Conservation (phyloP, 1,140 invertebrate species). For the Drosophila tropicalis region DNA sequence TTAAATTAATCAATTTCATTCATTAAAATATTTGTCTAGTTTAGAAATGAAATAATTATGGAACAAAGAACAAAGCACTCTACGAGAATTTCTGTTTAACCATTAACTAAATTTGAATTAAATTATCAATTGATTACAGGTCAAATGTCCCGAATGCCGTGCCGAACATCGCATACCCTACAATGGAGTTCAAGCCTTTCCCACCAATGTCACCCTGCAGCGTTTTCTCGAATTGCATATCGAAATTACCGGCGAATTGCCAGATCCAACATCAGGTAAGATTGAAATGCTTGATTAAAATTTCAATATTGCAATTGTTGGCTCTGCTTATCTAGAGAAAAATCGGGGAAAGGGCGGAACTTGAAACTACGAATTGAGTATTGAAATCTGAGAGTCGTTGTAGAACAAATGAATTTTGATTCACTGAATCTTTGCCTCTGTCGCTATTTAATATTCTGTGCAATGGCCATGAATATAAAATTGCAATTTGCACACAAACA, state of each 20-base stretch:
- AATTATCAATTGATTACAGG: constrained; percentile 84
- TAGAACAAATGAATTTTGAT: constrained; percentile 21
- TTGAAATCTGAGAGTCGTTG: constrained; percentile 21
- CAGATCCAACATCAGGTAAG: constrained; percentile 91
- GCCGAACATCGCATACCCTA: constrained; percentile 98
- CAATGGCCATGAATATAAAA: constrained; percentile 22
- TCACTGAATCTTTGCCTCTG: not conserved
- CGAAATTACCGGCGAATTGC: constrained; percentile 95
- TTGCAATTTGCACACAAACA: constrained; percentile 26
- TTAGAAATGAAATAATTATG: too few relatives aligned
- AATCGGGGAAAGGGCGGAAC: not conserved
- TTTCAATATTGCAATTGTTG: constrained; percentile 26
- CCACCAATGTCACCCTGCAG: constrained; percentile 97
- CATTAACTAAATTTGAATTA: too few relatives aligned
- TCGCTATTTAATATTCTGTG: constrained; percentile 14
- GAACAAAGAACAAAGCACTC: too few relatives aligned
- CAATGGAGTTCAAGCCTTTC: constrained; percentile 97
- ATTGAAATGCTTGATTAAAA: constrained; percentile 24
- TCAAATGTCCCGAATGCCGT: constrained; percentile 99
- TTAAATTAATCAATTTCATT: too few relatives aligned
- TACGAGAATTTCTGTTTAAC: too few relatives aligned
- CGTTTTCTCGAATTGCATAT: constrained; percentile 97
- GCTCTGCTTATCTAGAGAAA: not conserved
- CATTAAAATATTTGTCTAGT: too few relatives aligned
- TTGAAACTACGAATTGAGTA: constrained; percentile 10